These are phyloP conservation scores for Leptogaster cylindrica DNA, from an alignment of 2,888 invertebrate species.

Conservation along the genomic window DNA sequence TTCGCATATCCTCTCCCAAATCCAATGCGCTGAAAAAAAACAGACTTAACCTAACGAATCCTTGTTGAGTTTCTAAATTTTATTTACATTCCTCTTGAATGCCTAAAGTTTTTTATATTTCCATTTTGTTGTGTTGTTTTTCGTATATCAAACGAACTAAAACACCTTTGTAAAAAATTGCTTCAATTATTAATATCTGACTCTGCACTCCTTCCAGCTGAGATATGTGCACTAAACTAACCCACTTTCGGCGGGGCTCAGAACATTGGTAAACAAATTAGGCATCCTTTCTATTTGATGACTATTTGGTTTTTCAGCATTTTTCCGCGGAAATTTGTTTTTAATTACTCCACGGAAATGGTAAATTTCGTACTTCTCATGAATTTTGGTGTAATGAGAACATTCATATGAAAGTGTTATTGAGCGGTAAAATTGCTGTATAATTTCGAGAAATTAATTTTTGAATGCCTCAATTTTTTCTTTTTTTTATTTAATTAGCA, in stretches of 20 bases:
- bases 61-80: constrained; percentile 19
- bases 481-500: too few relatives aligned
- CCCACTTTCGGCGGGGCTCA: neutral
- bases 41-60: constrained; percentile 3
- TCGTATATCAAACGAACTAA: neutral
- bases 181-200: constrained; percentile 21
- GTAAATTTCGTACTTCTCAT: too few relatives aligned
- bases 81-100: constrained; percentile 31
- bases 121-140: neutral
- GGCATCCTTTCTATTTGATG: neutral
- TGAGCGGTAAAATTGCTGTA: too few relatives aligned
- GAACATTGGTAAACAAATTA: neutral
- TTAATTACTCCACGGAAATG: constrained; percentile 1
- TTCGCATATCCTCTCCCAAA: neutral
- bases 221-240: neutral
- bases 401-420: too few relatives aligned
- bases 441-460: too few relatives aligned
- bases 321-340: constrained; percentile 5
- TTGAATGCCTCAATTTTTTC: too few relatives aligned
- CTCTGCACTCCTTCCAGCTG: constrained; percentile 1
- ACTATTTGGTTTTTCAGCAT: neutral
- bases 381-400: too few relatives aligned
- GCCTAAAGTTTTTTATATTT: neutral
- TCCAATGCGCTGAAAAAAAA: neutral
- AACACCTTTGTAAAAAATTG: constrained; percentile 25